phyloP scores from a whole-genome alignment of 2,888 invertebrate genomes.

The Eupithecia tripunctaria region DNA sequence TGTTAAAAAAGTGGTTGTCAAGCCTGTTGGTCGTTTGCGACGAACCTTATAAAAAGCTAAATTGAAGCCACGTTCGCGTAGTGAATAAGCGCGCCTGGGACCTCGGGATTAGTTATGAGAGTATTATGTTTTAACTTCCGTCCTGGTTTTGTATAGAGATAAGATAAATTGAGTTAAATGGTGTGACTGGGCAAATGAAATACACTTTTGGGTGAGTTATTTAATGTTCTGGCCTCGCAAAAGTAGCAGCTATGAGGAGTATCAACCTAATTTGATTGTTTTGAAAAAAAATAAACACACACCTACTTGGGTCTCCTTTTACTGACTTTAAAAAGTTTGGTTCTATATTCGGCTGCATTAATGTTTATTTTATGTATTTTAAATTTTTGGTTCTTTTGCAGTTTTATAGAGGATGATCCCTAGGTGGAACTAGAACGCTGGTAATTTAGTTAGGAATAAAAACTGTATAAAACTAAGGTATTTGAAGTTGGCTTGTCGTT shows the following conservation, averaged over 20 bases:
- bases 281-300: too few species aligned
- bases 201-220: constrained; percentile 29
- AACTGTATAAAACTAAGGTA: too few species aligned
- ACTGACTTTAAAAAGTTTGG: too few species aligned
- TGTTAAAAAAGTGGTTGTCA: not conserved
- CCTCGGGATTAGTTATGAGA: constrained; percentile 43
- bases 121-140: constrained; percentile 45
- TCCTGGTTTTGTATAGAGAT: constrained; percentile 39
- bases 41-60: constrained; percentile 49
- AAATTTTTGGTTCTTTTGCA: too few species aligned
- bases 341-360: too few species aligned
- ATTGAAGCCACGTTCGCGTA: constrained; percentile 60
- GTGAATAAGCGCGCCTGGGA: constrained; percentile 50
- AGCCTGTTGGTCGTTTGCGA: not conserved
- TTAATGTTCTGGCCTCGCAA: constrained; percentile 17
- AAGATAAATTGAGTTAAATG: constrained; percentile 41
- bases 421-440: too few species aligned
- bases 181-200: constrained; percentile 34
- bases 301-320: too few species aligned
- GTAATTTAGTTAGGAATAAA: too few species aligned
- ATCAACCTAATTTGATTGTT: too few species aligned
- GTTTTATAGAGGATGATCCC: too few species aligned
- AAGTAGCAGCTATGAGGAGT: not conserved
- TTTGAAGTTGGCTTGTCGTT: too few species aligned
- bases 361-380: too few species aligned